Conservation (phyloP, 2,113 vertebrate genomes). For the Gallinago undulata region DNA sequence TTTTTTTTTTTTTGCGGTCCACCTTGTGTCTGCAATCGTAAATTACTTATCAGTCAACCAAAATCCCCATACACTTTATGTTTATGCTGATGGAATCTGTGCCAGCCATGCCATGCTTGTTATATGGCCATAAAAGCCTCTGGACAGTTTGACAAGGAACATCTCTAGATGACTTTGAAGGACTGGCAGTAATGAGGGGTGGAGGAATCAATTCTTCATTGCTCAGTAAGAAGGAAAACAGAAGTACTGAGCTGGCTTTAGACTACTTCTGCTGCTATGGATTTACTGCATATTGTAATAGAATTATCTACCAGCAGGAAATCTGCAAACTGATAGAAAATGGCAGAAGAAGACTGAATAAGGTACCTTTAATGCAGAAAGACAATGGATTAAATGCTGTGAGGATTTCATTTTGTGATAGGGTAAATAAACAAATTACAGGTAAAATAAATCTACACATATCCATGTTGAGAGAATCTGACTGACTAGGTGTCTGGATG, state of each 20-base stretch:
- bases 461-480: background rate
- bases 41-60: background rate
- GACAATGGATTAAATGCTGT: background rate
- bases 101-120: fast-evolving
- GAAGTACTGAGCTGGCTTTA: background rate
- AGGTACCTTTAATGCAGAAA: background rate
- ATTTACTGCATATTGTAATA: background rate
- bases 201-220: background rate
- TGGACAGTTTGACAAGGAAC: background rate
- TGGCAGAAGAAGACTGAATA: background rate
- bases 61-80: background rate
- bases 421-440: slow-evolving; percentile 30
- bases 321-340: background rate
- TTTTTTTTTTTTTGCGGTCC: background rate
- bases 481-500: background rate
- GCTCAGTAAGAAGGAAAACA: background rate
- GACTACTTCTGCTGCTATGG: background rate
- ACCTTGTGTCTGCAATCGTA: background rate
- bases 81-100: background rate
- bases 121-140: background rate
- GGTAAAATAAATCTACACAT: background rate
- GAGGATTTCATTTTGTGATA: background rate
- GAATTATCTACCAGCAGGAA: background rate
- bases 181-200: background rate
- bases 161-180: background rate